Base-by-base conservation (phyloP, 2,888 invertebrate genomes). In the Orthosia incerta region DNA sequence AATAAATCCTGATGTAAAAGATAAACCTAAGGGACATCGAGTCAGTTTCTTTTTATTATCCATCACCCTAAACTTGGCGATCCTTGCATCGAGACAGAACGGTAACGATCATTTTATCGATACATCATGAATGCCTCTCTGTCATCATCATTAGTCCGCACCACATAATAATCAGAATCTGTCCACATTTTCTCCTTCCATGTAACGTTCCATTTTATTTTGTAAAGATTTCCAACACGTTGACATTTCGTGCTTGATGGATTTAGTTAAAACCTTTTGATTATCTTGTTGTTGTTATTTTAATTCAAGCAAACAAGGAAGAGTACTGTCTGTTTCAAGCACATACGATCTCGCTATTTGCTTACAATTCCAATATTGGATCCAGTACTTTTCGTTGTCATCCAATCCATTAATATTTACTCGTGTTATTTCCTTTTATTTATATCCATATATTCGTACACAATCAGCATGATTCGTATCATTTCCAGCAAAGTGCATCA, bases 111-210 rank as follows among this genome's bases (percentile, higher is more conserved):
- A 95, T 94, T 95, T 95, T 95, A 94, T 95, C 95, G 95, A 95
- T 95, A 94, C 92, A 93, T 96, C 95, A 94, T 95, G 96, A 95
- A 96, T 96, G 96, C 96, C 95, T 95, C 89, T 93, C 95, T 95
- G 95, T 95, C 95, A 95, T 95, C 94, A 95, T 95, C 95, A 95
- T 94, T 96, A 96, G 95, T 91, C 87, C 93, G 95, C 96, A 96
- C 96, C 66, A 86, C 86, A 91, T 91, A 81, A 89, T 75, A 85
- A 84, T 93, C 93, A 92, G 93, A 90, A 90, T 93, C 93, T 95
- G 90, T 93, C 94, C 95, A 95, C 95, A 91, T 89, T 89, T 93
- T 92, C 93, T 95, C 93, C 94, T 94, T 95, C 91, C 92, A 92
- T 94, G 82, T 87, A 90, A 88, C 77, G 82, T 86, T 87, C 82